Evolutionary conservation across 2,888 invertebrate genomes (phyloP).

Genomic region (Ceraclea dissimilis): DNA sequence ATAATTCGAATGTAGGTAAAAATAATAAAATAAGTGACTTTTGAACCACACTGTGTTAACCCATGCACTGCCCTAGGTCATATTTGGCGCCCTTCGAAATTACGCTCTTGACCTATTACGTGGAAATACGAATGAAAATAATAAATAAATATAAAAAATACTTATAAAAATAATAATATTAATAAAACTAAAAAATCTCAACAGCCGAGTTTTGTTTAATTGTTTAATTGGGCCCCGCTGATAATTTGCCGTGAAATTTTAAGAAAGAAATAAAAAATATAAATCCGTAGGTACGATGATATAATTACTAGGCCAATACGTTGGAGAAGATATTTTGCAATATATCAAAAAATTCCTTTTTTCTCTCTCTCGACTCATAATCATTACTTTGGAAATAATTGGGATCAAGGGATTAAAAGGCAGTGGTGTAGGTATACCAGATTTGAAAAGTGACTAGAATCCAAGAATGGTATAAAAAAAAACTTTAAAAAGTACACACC

Average conservation of each 20-base stretch:
- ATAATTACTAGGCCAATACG: no score
- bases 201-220: background rate
- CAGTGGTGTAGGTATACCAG: no score
- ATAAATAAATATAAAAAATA: background rate
- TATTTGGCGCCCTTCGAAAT: background rate
- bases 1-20: no score
- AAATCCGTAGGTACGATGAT: no score
- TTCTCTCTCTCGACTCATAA: background rate
- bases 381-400: no score
- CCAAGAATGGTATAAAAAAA: no score
- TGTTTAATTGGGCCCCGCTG: background rate
- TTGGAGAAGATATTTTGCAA: no score
- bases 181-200: background rate
- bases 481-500: no score
- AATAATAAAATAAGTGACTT: no score
- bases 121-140: background rate
- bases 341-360: background rate
- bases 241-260: background rate
- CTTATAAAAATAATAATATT: no score
- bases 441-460: no score
- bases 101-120: background rate
- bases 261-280: background rate
- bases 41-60: background rate
- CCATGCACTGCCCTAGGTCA: background rate
- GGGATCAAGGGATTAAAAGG: no score